These are phyloP conservation scores for Columbina picui DNA, from an alignment of 2,113 vertebrate genomes.

Conservation along the genomic window DNA sequence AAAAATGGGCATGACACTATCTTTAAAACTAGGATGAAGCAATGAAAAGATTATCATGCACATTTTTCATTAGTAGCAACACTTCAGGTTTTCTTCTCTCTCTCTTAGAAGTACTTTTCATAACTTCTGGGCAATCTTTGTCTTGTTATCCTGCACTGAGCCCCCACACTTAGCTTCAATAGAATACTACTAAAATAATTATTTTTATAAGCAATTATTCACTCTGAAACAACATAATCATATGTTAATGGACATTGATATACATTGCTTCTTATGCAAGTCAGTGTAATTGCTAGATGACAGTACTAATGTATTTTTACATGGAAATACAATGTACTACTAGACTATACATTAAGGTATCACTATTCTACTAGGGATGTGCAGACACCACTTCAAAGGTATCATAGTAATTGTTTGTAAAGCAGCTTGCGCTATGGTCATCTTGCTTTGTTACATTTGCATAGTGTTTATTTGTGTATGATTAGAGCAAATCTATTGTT, in stretches of 20 bases:
- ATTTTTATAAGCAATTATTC: not conserved
- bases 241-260: not conserved
- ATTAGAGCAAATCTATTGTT: not conserved
- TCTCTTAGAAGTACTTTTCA: not conserved
- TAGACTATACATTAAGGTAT: not conserved
- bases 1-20: not conserved
- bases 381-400: not conserved
- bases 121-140: not conserved
- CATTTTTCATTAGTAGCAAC: not conserved
- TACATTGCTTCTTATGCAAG: not conserved
- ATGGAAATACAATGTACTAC: not conserved
- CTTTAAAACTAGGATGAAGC: not conserved
- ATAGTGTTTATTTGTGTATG: fast-evolving
- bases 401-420: not conserved
- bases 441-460: not conserved
- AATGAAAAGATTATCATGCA: not conserved
- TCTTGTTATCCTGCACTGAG: not conserved
- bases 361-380: not conserved
- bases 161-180: not conserved
- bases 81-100: not conserved
- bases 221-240: not conserved
- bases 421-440: not conserved
- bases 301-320: not conserved
- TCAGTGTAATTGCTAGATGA: not conserved
- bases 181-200: not conserved